A percentile compares a stretch with the other conserved stretches of the same genome.
Evolutionary conservation across 1,140 invertebrate genomes (phyloP).

Genomic region (Drosophila tropicalis): DNA sequence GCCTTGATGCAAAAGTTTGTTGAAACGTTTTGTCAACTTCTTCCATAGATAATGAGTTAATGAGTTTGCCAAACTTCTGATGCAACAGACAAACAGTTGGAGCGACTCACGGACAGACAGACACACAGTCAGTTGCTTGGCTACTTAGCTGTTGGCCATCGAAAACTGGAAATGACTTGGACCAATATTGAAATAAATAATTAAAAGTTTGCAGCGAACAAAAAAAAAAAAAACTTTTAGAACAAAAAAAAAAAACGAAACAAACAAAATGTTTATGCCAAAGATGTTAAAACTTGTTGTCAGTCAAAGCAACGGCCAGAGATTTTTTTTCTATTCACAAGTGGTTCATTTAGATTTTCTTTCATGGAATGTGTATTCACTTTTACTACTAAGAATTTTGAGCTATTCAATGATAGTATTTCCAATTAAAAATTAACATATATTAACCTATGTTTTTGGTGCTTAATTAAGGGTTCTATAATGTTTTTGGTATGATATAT

Average conservation of each 20-base stretch:
- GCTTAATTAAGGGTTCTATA: too few relatives aligned
- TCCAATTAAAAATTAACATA: too few relatives aligned
- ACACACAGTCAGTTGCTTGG: background rate
- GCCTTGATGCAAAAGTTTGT: slow-evolving; percentile 53
- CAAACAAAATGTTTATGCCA: too few relatives aligned
- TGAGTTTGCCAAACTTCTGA: slow-evolving; percentile 64
- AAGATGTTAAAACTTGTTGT: too few relatives aligned
- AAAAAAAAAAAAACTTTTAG: background rate
- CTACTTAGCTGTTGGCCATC: slow-evolving; percentile 14
- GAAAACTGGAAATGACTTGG: slow-evolving; percentile 4
- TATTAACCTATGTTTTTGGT: too few relatives aligned
- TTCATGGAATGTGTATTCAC: too few relatives aligned
- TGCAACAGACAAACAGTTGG: slow-evolving; percentile 34
- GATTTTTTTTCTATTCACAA: too few relatives aligned
- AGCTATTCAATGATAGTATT: too few relatives aligned
- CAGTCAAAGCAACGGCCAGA: too few relatives aligned
- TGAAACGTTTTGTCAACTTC: slow-evolving; percentile 63
- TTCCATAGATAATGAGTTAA: slow-evolving; percentile 73
- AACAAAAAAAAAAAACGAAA: background rate
- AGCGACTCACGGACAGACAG: slow-evolving; percentile 1
- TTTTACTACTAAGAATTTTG: too few relatives aligned
- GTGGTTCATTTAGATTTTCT: too few relatives aligned
- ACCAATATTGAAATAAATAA: slow-evolving; percentile 4
- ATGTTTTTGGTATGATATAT: too few relatives aligned
- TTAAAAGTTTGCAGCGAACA: background rate